Evolutionary conservation across 2,888 invertebrate species (phyloP).

Genomic region (Harpalus rubripes): DNA sequence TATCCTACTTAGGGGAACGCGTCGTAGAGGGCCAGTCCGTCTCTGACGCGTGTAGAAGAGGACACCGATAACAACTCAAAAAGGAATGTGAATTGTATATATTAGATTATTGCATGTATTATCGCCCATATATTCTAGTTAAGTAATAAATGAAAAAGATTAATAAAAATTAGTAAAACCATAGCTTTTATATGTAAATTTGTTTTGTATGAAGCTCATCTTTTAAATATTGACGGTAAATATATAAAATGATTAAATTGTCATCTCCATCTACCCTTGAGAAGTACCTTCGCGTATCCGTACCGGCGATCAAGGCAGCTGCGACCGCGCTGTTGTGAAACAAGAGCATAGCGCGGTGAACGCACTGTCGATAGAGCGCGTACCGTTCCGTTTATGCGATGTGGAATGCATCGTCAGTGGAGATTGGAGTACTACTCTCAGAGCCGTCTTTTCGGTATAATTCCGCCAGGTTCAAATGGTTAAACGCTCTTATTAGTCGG

Average conservation of each 20-base stretch:
- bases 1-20: too few species aligned
- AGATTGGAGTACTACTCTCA: slow-evolving; percentile 17
- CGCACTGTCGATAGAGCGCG: slow-evolving; percentile 57
- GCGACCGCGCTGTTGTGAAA: neutral
- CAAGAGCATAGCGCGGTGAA: slow-evolving; percentile 53
- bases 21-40: too few species aligned
- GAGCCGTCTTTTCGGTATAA: slow-evolving; percentile 47
- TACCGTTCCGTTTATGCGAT: neutral
- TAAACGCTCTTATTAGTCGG: slow-evolving; percentile 34
- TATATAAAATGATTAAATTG: neutral
- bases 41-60: too few species aligned
- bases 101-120: too few species aligned
- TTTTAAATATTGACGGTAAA: neutral
- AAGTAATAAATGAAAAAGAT: too few species aligned
- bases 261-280: neutral
- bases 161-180: too few species aligned
- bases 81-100: too few species aligned
- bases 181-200: too few species aligned
- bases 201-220: neutral
- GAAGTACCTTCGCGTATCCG: neutral
- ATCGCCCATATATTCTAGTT: too few species aligned
- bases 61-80: too few species aligned
- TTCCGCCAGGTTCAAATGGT: slow-evolving; percentile 60
- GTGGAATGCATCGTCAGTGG: neutral
- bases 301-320: slow-evolving; percentile 27